Percentiles rank a stretch among this genome's conserved stretches.
Evolutionary conservation across 2,888 invertebrate species (phyloP).

Genomic region (Phymatocera aterrima): DNA sequence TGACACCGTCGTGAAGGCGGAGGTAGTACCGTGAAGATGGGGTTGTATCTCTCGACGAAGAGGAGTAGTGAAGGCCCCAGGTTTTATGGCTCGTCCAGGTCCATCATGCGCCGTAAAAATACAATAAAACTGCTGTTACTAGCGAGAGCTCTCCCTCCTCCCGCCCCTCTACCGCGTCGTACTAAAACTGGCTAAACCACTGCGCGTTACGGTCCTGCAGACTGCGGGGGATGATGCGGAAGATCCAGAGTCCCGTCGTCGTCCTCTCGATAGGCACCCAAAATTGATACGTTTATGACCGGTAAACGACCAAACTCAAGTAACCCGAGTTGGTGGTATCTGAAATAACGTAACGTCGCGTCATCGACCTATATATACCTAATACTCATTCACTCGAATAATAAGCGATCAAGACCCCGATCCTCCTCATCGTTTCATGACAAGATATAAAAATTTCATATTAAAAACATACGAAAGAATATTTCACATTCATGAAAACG

Average conservation of each 20-base stretch:
- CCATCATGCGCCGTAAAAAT: conserved; percentile 73
- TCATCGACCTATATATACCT: not conserved
- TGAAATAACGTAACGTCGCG: conserved; percentile 14
- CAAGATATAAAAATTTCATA: not conserved
- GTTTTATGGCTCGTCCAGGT: conserved; percentile 73
- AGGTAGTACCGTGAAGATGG: conserved; percentile 40
- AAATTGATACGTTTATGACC: conserved; percentile 74
- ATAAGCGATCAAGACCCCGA: not conserved
- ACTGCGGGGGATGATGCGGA: conserved; percentile 39
- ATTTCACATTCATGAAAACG: too few relatives aligned
- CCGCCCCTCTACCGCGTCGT: conserved; percentile 15
- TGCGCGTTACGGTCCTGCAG: conserved; percentile 60
- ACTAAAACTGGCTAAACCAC: conserved; percentile 59
- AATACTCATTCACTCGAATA: not conserved
- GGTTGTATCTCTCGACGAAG: conserved; percentile 51
- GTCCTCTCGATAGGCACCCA: conserved; percentile 47
- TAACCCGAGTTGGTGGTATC: not conserved
- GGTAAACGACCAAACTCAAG: conserved; percentile 57
- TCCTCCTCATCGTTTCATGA: not conserved
- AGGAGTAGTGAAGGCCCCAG: conserved; percentile 60
- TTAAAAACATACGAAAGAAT: too few relatives aligned
- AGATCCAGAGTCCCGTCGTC: conserved; percentile 20
- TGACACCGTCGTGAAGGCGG: conserved; percentile 45
- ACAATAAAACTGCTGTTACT: conserved; percentile 73
- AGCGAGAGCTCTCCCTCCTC: conserved; percentile 52